Percentiles rank a stretch among this genome's conserved stretches.
These are phyloP conservation scores for Upupa epops DNA, from an alignment of 2,113 vertebrate genomes.

Conservation along the genomic window DNA sequence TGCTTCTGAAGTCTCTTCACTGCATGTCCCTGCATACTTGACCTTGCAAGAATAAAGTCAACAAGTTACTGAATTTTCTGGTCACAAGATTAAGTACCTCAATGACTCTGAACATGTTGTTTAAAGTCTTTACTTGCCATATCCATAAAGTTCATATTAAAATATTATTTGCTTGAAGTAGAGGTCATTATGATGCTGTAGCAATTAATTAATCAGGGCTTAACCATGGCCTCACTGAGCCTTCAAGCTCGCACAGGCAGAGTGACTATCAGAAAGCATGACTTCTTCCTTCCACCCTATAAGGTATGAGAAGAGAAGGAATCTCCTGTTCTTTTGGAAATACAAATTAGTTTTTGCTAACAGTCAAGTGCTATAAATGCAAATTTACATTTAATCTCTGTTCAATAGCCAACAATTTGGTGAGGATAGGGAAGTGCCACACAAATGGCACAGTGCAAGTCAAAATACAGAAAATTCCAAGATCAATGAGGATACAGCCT, in stretches of 20 bases:
- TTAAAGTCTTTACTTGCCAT: background rate
- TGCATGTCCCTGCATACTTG: background rate
- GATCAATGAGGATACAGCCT: background rate
- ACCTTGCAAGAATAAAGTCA: background rate
- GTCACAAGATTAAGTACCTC: background rate
- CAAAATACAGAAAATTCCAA: accelerated
- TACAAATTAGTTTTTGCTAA: accelerated
- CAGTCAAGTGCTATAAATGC: background rate
- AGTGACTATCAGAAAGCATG: background rate
- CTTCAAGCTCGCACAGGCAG: background rate
- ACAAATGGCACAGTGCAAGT: background rate
- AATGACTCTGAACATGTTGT: background rate
- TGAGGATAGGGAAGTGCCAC: accelerated
- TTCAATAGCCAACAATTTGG: background rate
- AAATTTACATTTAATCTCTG: background rate
- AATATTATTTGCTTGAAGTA: background rate
- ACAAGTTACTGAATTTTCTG: background rate
- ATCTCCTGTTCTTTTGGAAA: background rate
- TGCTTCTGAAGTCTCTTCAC: background rate
- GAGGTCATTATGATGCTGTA: background rate
- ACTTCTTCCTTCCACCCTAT: background rate
- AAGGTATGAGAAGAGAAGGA: background rate
- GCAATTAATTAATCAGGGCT: background rate
- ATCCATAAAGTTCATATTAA: background rate
- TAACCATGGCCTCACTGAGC: background rate